Evolutionary conservation across 64 coral and sea anemone species (phyloP), one percentile per base, ranked within the genome.

Genomic region (Pocillopora verrucosa): DNA sequence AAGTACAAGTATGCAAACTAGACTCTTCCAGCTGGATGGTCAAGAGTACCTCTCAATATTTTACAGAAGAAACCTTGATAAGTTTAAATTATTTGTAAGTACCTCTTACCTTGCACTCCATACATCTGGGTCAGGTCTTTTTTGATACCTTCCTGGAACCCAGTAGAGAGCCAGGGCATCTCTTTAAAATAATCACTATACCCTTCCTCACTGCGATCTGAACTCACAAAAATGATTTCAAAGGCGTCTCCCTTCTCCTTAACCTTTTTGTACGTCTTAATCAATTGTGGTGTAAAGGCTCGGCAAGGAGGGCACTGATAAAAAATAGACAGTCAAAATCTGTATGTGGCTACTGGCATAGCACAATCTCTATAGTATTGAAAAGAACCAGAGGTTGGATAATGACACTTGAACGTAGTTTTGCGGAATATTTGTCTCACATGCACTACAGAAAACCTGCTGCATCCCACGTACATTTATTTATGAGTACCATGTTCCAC

Each of bases 261-360:
- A 0, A 99, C 73, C 72, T 72, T 89, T 13, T 91, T 91, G 75
- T 99, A 99, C 1, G 79, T 86, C 76, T 93, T 82, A 65, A 80
- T 65, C 61, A 99, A 58, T 56, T 79, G 11, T 59, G 97, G 97
- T 9, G 97, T 99, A 63, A 99, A 99, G 5, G 65, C 88, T 86
- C 93, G 90, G 73, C 97, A 99, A 9, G 97, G 97, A 41, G 97
- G 97, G 57, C 97, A 99, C 97, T 99, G 59, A n/a, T 93, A 90
- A 88, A 10, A 80, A 76, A 87, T 14, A 12, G 60, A 88, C 20
- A 0, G 7, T 19, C 4, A 83, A 65, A 13, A 11, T 30, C 30
- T 30, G 30, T 30, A 30, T 30, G 30, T 30, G 30, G 30, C 30
- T 30, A 30, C 30, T 30, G 30, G 30, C 30, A 30, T 30, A 30